A percentile compares a stretch with the other conserved stretches of the same genome.
Evolutionary conservation across 2,113 vertebrate species (phyloP).

Genomic region (Nibea coibor): DNA sequence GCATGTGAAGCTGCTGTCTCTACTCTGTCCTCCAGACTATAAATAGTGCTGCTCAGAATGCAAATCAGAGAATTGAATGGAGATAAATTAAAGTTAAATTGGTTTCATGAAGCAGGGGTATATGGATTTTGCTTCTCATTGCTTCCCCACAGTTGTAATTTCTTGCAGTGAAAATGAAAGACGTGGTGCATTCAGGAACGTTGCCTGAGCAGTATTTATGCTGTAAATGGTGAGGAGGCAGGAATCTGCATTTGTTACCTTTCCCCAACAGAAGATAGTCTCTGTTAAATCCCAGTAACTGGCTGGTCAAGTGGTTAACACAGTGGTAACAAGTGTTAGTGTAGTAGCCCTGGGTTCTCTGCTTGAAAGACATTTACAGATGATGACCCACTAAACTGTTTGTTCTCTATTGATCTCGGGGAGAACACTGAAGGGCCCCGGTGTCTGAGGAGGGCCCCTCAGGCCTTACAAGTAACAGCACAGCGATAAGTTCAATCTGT

Average conservation of each 20-base stretch:
- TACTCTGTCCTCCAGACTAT: background rate
- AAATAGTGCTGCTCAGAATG: background rate
- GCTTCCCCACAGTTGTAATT: background rate
- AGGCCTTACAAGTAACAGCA: slow-evolving; percentile 40
- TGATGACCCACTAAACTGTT: slow-evolving; percentile 37
- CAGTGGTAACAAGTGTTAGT: background rate
- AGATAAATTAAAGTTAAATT: background rate
- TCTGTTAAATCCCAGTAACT: background rate
- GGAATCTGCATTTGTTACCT: no score
- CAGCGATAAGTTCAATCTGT: slow-evolving; percentile 49
- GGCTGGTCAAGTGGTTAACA: background rate
- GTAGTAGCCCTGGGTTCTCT: background rate
- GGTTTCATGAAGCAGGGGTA: background rate
- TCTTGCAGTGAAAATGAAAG: background rate
- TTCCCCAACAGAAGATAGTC: background rate
- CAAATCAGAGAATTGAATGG: background rate
- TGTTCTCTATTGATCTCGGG: slow-evolving; percentile 24
- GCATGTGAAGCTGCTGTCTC: background rate
- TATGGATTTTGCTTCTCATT: background rate
- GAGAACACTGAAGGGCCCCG: slow-evolving; percentile 11
- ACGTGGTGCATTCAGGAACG: background rate
- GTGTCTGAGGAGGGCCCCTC: slow-evolving; percentile 32
- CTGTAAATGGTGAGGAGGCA: background rate
- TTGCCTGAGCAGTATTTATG: background rate
- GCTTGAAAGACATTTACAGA: slow-evolving; percentile 24